phyloP scores from a whole-genome alignment of 2,113 vertebrate species.

The Ammodramus savannarum region DNA sequence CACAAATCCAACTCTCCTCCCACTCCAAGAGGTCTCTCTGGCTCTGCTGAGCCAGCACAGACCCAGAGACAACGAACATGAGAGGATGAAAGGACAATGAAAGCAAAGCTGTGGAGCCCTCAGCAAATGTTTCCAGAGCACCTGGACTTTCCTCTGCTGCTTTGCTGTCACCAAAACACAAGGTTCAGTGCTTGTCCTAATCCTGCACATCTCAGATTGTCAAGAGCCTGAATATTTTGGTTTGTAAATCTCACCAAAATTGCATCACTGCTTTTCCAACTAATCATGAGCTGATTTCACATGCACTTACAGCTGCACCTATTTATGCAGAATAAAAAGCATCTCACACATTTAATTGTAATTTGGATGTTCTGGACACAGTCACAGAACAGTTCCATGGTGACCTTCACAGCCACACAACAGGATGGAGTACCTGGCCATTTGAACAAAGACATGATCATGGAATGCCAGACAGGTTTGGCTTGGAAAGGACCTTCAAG shows the following conservation, averaged over 20 bases:
- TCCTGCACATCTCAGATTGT: background rate
- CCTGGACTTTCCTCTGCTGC: background rate
- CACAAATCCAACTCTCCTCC: background rate
- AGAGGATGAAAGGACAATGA: background rate
- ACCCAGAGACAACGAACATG: background rate
- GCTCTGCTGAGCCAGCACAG: background rate
- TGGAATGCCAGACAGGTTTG: background rate
- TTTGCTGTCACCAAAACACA: background rate
- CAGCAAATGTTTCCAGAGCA: background rate
- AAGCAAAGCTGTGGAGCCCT: background rate
- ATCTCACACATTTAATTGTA: background rate
- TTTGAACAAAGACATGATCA: background rate
- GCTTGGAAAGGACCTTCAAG: background rate
- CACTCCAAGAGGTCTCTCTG: background rate
- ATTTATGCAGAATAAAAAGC: background rate
- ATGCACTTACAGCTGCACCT: background rate
- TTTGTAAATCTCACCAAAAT: background rate
- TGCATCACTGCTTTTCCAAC: background rate
- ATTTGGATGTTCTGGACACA: background rate
- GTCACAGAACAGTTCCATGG: too few relatives aligned
- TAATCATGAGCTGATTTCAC: background rate
- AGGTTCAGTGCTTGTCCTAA: too few relatives aligned
- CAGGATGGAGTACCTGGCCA: accelerated
- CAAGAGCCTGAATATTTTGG: background rate
- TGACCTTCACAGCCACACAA: background rate